Percentiles rank a stretch among this genome's conserved stretches.
phyloP scores from a whole-genome alignment of 2,797 vertebrate genomes.

The Sciurus carolinensis region DNA sequence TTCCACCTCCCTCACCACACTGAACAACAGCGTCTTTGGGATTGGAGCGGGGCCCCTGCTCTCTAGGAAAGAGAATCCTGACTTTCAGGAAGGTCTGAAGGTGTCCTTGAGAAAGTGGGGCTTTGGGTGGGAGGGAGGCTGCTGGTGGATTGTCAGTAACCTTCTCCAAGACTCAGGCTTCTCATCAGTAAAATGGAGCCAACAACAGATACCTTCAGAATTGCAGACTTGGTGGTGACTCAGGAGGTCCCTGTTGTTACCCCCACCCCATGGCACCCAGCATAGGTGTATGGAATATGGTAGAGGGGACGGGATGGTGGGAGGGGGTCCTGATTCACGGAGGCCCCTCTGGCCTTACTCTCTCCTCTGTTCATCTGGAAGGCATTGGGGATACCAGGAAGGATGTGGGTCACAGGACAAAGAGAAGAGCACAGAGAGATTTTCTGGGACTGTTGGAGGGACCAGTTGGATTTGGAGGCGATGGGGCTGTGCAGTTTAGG shows the following conservation, averaged over 20 bases:
- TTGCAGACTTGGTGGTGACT: too few species aligned
- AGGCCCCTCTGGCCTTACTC: neutral
- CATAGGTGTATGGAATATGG: neutral
- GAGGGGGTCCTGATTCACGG: neutral
- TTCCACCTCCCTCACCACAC: neutral
- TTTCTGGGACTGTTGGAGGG: neutral
- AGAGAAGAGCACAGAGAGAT: neutral
- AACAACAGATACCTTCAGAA: neutral
- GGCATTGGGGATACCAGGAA: neutral
- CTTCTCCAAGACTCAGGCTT: neutral
- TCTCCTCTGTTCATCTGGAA: neutral
- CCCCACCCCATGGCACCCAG: rapidly evolving
- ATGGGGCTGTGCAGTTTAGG: neutral
- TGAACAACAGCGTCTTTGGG: neutral
- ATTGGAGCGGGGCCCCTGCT: neutral
- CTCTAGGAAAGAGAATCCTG: neutral
- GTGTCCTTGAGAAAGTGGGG: neutral
- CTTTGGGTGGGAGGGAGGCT: neutral
- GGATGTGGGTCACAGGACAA: neutral
- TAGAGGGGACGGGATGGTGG: neutral
- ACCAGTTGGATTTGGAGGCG: too few species aligned
- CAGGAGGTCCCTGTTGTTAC: neutral
- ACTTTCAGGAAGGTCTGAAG: neutral
- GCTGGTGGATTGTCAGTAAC: neutral
- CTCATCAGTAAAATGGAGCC: constrained; percentile 3